Percentiles rank a stretch among this genome's conserved stretches.
These are phyloP conservation scores for Nephrotoma appendiculata DNA, from an alignment of 2,888 invertebrate genomes.

Conservation along the genomic window DNA sequence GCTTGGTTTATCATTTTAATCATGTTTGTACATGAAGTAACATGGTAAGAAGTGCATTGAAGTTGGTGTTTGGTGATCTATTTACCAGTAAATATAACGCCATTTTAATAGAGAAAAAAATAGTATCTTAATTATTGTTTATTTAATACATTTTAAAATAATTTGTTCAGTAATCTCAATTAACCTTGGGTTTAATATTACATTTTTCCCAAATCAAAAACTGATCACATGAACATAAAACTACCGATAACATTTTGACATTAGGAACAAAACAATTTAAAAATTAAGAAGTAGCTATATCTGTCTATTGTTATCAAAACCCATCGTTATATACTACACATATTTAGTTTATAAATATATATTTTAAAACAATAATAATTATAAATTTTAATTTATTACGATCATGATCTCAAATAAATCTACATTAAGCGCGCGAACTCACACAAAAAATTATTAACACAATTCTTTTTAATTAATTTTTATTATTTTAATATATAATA, in stretches of 20 bases:
- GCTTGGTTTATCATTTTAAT: too few relatives aligned
- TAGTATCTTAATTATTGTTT: too few relatives aligned
- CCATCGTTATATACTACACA: background rate
- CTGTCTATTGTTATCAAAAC: background rate
- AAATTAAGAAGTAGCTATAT: too few relatives aligned
- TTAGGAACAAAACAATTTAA: background rate
- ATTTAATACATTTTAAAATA: too few relatives aligned
- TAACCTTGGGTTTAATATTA: too few relatives aligned
- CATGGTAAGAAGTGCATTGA: too few relatives aligned
- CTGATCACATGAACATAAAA: background rate
- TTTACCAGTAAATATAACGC: too few relatives aligned
- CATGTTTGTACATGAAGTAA: too few relatives aligned
- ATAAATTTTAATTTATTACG: background rate
- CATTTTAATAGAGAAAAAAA: too few relatives aligned
- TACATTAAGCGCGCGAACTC: background rate
- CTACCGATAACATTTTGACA: background rate
- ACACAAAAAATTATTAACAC: background rate
- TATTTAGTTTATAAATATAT: background rate
- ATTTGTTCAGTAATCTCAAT: too few relatives aligned
- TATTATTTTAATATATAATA: background rate
- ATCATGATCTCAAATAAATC: background rate
- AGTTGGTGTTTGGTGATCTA: too few relatives aligned
- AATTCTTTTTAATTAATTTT: background rate
- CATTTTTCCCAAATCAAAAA: background rate
- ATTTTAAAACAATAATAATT: background rate